Conservation (phyloP, 2,888 invertebrate genomes). For the Agrochola lota region DNA sequence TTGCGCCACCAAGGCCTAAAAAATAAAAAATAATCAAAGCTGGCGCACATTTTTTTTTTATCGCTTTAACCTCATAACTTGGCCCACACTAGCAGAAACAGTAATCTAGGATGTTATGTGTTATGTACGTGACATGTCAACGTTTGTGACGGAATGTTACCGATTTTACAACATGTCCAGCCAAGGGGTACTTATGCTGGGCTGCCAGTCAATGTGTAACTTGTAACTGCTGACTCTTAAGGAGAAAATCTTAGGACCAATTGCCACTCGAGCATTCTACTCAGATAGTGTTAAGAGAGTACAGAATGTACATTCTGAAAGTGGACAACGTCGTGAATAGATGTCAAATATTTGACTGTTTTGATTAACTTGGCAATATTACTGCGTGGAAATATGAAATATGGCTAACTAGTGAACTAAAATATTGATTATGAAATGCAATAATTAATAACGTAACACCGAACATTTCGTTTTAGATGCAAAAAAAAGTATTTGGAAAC, state of each 20-base stretch:
- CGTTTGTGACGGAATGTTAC: constrained; percentile 83
- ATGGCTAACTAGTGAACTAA: too few relatives aligned
- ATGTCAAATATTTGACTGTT: too few relatives aligned
- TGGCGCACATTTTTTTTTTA: not conserved
- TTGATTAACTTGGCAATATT: too few relatives aligned
- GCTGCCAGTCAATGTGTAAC: constrained; percentile 14
- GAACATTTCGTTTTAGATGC: too few relatives aligned
- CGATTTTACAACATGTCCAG: constrained; percentile 72
- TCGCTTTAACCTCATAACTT: constrained; percentile 56
- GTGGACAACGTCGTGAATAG: too few relatives aligned
- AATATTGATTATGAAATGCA: too few relatives aligned
- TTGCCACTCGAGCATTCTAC: not conserved
- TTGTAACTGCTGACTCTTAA: constrained; percentile 26
- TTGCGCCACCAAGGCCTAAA: too few relatives aligned
- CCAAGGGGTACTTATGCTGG: constrained; percentile 27
- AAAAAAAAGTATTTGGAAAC: too few relatives aligned
- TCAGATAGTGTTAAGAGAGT: not conserved
- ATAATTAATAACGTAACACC: too few relatives aligned
- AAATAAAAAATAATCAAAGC: too few relatives aligned
- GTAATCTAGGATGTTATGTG: constrained; percentile 84
- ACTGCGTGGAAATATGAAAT: too few relatives aligned
- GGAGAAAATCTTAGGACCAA: not conserved
- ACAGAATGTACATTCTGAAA: too few relatives aligned
- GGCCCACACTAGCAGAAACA: constrained; percentile 64
- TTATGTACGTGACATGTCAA: constrained; percentile 83